These are phyloP conservation scores for Enteromius afrohamiltoni DNA, from an alignment of 2,797 vertebrate genomes.

Conservation along the genomic window DNA sequence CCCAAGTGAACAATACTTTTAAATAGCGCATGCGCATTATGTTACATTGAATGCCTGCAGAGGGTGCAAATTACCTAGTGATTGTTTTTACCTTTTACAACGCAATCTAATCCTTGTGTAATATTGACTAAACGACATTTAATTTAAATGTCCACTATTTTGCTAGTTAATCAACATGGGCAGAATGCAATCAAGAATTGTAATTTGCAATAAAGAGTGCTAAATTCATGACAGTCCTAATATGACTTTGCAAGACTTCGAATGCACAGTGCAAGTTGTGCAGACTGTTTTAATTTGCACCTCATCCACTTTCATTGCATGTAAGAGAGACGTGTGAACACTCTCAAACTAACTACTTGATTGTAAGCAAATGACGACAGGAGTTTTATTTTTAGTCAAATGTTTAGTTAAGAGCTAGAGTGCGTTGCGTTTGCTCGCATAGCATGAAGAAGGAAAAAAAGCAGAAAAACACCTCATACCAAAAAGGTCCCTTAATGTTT, in stretches of 20 bases:
- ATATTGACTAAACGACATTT: no score
- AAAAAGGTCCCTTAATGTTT: constrained; percentile 17
- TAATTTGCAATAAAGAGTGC: no score
- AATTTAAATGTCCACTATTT: neutral
- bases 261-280: neutral
- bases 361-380: neutral
- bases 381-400: neutral
- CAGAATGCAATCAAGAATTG: no score
- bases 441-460: neutral
- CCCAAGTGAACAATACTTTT: neutral
- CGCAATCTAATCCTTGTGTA: no score
- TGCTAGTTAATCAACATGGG: neutral
- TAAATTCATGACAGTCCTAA: no score
- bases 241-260: neutral
- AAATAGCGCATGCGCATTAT: neutral
- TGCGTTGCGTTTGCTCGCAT: neutral
- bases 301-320: neutral
- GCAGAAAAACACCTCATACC: neutral
- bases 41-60: no score
- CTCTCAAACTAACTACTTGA: neutral
- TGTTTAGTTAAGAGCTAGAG: neutral
- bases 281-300: neutral
- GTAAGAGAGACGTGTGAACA: neutral
- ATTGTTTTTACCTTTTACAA: no score
- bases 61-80: neutral